Base-by-base conservation (phyloP, 2,797 vertebrate species). In the Holocentrus rufus region DNA sequence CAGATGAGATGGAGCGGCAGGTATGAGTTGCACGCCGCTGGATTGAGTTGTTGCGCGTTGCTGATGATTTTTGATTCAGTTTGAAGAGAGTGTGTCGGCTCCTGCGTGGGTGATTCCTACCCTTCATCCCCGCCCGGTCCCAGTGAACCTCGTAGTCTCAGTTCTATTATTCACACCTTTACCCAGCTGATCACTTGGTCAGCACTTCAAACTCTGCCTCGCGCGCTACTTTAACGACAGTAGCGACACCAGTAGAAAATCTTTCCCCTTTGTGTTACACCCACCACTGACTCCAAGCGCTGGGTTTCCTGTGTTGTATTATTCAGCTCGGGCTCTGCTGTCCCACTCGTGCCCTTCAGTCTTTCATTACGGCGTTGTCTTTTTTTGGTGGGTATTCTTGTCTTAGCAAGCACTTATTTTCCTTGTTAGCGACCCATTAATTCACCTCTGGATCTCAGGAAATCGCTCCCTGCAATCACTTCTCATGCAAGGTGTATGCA, bases 91-190 rank as follows among this genome's bases (percentile, higher is more conserved):
- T 39, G 52, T 22, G 65, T 9, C 9, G 60, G 50, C 80, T 82
- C 60, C 57, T 79, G 53, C 5, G 27, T 74, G 69, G 57, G 31
- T 62, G 59, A 83, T 54, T 68, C 72, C 39, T 54, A 44, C 71
- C 34, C 53, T 63, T 73, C 62, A 61, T 76, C 78, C 65, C 82
- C 65, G 59, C 80, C 70, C 49, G 17, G 53, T 61, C 44, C 54
- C 55, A 4, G 44, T 52, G 55, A 82, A 70, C 59, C 44, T 23
- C 34, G 18, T 31, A 15, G 71, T 47, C 56, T 85, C 42, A 79
- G 83, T 88, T 92, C 76, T 89, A 89, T 92, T 89, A 91, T 91
- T 91, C 62, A 91, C 65, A 80, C 63, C 31, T 80, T 77, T 42
- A 70, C 25, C 64, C 53, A 68, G 72, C 74, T 53, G 74, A 65